Evolutionary conservation across 2,888 invertebrate genomes (phyloP), one percentile per base, ranked within the genome.

Genomic region (Eristalis arbustorum): DNA sequence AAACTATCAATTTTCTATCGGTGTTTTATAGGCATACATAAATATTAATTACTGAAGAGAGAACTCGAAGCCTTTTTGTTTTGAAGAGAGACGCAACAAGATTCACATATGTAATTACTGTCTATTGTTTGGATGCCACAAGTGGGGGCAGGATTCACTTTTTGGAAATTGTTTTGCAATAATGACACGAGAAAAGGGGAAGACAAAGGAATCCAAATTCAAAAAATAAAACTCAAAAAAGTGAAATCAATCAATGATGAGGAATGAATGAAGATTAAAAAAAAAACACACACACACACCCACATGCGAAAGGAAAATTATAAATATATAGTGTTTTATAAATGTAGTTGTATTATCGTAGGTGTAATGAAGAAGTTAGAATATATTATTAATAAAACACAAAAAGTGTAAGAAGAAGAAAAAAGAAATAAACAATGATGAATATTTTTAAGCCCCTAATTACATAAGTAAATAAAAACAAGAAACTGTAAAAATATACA

Each of bases 401-500:
- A 31, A 31, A 31, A 31, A 3, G 31, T 31, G 31, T 1, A 79
- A 71, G 56, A 75, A 73, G 66, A 49, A 68, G 75, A 66, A 79
- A 67, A 64, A 56, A 72, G 77, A 66, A 79, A 67, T 61, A 72
- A 72, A 66, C 66, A 69, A 84, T 81, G 61, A 83, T 83, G 61
- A 83, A 68, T 84, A 79, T 71, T 68, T 82, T 84, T 88, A 83
- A 84, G 84, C 83, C 81, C 81, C 87, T 85, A 79, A 88, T 75
- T 81, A 3, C 25, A 25, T 25, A 77, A 77, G 49, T 49, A 84
- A 76, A 69, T 73, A 71, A 40, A 64, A 72, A 83, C 67, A 42
- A 84, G 59, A 82, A 78, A 61, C 49, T 85, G 88, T 88, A 83
- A 88, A 80, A 85, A 89, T 90, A 89, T 89, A 90, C 88, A 91